These are phyloP conservation scores for Himalopsyche kuldschensis DNA, from an alignment of 2,888 invertebrate genomes.

Conservation along the genomic window DNA sequence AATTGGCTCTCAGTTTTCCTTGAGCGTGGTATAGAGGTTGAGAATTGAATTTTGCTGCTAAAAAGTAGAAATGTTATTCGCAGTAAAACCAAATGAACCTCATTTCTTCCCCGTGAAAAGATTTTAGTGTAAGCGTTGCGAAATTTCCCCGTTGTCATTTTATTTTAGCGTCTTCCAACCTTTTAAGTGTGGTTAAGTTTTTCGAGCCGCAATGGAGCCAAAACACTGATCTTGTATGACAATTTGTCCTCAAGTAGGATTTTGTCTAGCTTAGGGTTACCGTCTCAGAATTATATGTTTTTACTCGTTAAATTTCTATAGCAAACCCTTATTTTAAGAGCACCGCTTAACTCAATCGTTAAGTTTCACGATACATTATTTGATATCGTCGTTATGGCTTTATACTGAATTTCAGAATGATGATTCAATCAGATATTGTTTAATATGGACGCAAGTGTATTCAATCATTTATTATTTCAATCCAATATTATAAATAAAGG, in stretches of 20 bases:
- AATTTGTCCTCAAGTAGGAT: constrained; percentile 10
- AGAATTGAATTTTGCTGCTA: background rate
- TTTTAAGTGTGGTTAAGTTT: background rate
- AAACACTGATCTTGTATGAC: constrained; percentile 20
- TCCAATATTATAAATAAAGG: too few relatives aligned
- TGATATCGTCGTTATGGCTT: too few relatives aligned
- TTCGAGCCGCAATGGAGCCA: background rate
- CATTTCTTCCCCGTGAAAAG: background rate
- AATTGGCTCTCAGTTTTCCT: too few relatives aligned
- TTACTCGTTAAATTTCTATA: too few relatives aligned
- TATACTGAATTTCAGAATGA: too few relatives aligned
- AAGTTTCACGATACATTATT: too few relatives aligned
- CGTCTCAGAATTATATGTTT: background rate
- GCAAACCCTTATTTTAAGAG: too few relatives aligned
- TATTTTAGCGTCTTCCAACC: background rate
- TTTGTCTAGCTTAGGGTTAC: background rate
- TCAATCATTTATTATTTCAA: too few relatives aligned
- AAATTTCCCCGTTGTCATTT: background rate
- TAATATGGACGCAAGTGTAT: too few relatives aligned
- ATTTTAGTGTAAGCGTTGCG: background rate
- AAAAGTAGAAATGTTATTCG: background rate
- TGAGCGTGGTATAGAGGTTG: background rate
- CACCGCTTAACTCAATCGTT: too few relatives aligned
- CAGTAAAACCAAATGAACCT: background rate
- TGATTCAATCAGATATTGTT: too few relatives aligned